phyloP scores from a whole-genome alignment of 2,113 vertebrate genomes.

The Tupaia chinensis region DNA sequence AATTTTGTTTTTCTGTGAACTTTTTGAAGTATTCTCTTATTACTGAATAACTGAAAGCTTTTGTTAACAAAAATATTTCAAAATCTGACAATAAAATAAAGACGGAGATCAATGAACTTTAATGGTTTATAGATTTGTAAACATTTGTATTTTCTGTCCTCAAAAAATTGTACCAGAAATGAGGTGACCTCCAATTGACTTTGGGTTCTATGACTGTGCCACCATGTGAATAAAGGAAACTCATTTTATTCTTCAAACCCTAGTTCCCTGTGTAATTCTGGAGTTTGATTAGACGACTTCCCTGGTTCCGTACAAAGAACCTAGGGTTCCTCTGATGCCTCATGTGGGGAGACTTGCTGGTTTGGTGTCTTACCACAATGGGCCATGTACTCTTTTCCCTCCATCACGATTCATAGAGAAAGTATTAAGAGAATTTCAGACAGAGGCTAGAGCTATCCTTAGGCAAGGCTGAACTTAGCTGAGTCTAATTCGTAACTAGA shows the following conservation, averaged over 20 bases:
- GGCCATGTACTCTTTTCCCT: background rate
- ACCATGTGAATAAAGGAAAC: background rate
- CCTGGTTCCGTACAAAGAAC: background rate
- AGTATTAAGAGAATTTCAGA: background rate
- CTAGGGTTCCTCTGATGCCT: background rate
- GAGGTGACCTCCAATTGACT: background rate
- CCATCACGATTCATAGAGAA: background rate
- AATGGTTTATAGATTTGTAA: background rate
- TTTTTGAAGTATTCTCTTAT: too few relatives aligned
- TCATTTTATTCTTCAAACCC: background rate
- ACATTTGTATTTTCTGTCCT: background rate
- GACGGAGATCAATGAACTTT: background rate
- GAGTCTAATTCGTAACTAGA: background rate
- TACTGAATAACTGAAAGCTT: background rate
- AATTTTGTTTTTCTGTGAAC: too few relatives aligned
- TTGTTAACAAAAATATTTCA: background rate
- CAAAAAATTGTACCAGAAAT: too few relatives aligned
- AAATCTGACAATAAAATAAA: background rate
- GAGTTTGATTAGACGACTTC: background rate
- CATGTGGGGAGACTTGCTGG: background rate
- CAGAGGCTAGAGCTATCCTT: background rate
- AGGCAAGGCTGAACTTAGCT: background rate
- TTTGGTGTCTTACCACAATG: too few relatives aligned
- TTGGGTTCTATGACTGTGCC: background rate
- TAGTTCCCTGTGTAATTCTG: background rate